Percentiles rank a stretch among this genome's conserved stretches.
These are phyloP conservation scores for Leucoraja erinaceus DNA, from an alignment of 2,113 vertebrate species.

Conservation along the genomic window DNA sequence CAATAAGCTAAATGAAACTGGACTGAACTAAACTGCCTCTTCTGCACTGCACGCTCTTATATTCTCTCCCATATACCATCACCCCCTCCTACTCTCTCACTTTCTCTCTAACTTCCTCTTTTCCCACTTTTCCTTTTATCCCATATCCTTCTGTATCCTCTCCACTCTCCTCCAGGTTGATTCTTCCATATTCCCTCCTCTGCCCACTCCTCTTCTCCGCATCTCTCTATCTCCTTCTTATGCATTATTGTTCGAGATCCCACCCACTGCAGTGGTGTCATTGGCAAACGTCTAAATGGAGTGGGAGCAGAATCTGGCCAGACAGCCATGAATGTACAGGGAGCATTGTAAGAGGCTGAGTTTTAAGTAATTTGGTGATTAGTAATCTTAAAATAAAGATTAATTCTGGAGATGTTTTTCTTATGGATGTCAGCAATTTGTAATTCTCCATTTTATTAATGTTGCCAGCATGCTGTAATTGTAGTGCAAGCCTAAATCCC, in stretches of 20 bases:
- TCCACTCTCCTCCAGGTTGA: not conserved
- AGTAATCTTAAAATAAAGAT: not conserved
- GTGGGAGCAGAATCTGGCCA: too few species aligned
- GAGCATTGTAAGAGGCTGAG: too few species aligned
- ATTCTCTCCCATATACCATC: not conserved
- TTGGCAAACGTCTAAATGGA: too few species aligned
- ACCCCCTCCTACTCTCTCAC: too few species aligned
- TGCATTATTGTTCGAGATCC: not conserved
- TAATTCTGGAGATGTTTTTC: not conserved
- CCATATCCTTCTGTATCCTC: not conserved
- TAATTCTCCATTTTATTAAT: not conserved
- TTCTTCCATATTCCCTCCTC: not conserved
- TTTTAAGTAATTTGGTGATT: not conserved
- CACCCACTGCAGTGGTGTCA: too few species aligned
- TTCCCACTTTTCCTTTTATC: not conserved
- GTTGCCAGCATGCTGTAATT: not conserved
- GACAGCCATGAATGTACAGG: too few species aligned
- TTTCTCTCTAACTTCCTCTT: not conserved
- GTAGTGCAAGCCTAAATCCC: not conserved
- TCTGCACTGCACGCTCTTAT: too few species aligned
- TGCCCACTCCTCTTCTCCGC: too few species aligned
- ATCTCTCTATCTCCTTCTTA: too few species aligned
- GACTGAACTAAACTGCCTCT: too few species aligned
- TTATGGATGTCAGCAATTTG: not conserved
- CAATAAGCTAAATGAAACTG: too few species aligned